Evolutionary conservation across 2,888 invertebrate species (phyloP).

Genomic region (Watsonalla binaria): DNA sequence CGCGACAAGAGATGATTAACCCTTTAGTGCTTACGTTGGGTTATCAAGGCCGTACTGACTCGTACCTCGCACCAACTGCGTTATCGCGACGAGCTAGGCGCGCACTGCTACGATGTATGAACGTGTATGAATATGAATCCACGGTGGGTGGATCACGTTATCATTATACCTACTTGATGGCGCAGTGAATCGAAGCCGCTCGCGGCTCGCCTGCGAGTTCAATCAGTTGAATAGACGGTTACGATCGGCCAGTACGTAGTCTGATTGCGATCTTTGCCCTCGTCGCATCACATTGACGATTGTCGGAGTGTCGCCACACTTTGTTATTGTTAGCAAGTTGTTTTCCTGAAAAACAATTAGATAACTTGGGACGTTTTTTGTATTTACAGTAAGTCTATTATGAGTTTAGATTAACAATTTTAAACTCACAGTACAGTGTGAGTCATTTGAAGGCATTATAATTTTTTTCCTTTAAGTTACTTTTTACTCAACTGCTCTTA

Average conservation of each 20-base stretch:
- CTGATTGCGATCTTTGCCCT: conserved; percentile 28
- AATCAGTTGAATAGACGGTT: conserved; percentile 16
- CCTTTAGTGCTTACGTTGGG: conserved; percentile 47
- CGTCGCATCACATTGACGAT: not conserved
- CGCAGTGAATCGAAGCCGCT: conserved; percentile 11
- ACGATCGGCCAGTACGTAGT: conserved; percentile 13
- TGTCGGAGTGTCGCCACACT: not conserved
- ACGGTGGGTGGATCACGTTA: conserved; percentile 61
- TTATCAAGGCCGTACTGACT: conserved; percentile 66
- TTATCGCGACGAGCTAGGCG: conserved; percentile 28
- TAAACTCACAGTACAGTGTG: too few species aligned
- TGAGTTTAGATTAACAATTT: too few species aligned
- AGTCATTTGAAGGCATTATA: too few species aligned
- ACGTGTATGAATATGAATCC: conserved; percentile 33
- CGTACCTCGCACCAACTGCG: conserved; percentile 60
- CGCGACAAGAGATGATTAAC: conserved; percentile 23
- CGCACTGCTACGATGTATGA: conserved; percentile 19
- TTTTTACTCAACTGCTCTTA: too few species aligned
- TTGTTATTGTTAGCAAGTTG: too few species aligned
- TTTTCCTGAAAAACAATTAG: too few species aligned
- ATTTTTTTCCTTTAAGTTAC: too few species aligned
- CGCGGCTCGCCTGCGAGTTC: conserved; percentile 15
- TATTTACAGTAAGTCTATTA: too few species aligned
- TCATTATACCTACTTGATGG: conserved; percentile 44
- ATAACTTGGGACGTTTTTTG: too few species aligned